phyloP scores from a whole-genome alignment of 2,888 invertebrate genomes.

The Sphaeridia pumilis region DNA sequence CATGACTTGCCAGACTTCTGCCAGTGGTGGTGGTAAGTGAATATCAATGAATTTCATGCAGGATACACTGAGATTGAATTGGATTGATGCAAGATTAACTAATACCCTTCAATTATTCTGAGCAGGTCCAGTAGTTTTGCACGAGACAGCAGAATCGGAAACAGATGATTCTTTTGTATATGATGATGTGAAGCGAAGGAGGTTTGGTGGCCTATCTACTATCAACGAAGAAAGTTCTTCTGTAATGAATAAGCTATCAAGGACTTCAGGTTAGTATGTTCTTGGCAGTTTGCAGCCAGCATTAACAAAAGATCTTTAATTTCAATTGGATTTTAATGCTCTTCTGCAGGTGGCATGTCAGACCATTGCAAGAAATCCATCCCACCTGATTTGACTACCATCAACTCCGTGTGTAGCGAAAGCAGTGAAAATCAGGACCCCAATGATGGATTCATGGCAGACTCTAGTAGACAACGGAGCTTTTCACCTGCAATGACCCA shows the following conservation, averaged over 20 bases:
- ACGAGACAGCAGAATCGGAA: not conserved
- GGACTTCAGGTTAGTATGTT: not conserved
- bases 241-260: constrained; percentile 5
- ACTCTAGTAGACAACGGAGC: not conserved
- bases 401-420: not conserved
- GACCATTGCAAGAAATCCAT: not conserved
- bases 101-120: no score
- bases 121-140: no score
- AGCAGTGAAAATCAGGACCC: not conserved
- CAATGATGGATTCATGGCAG: not conserved
- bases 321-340: no score
- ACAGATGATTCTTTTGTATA: not conserved
- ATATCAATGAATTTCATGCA: no score
- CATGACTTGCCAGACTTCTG: not conserved
- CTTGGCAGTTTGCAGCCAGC: not conserved
- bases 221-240: constrained; percentile 14
- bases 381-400: not conserved
- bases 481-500: constrained; percentile 1
- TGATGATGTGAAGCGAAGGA: not conserved
- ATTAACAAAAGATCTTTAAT: no score
- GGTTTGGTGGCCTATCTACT: constrained; percentile 9
- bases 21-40: not conserved
- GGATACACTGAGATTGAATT: no score
- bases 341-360: not conserved
- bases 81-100: no score